Evolutionary conservation across 2,797 vertebrate genomes (phyloP).

Genomic region (Pelochelys cantorii): DNA sequence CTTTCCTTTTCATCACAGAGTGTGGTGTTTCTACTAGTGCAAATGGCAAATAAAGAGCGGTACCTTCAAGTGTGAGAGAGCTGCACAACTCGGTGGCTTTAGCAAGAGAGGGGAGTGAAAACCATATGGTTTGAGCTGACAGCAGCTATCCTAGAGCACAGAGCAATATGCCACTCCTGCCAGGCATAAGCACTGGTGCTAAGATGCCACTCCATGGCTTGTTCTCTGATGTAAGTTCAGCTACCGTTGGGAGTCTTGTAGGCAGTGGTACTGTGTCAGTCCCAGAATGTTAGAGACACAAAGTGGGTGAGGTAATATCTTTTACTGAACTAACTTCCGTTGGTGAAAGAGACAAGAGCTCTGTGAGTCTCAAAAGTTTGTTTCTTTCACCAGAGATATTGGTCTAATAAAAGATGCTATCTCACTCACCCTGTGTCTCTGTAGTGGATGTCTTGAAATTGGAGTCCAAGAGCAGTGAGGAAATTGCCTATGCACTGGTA

Average conservation of each 20-base stretch:
- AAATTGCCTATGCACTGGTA: not conserved
- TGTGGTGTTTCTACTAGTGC: not conserved
- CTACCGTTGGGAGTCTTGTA: not conserved
- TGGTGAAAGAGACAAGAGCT: not conserved
- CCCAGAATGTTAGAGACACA: not conserved
- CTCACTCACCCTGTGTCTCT: not conserved
- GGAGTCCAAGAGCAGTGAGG: not conserved
- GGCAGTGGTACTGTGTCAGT: not conserved
- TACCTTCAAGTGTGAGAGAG: not conserved
- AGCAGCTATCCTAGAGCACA: not conserved
- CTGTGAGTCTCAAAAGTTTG: not conserved
- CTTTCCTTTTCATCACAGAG: not conserved
- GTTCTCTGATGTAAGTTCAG: not conserved
- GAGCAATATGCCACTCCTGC: not conserved
- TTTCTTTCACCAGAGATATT: not conserved
- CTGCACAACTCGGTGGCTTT: not conserved
- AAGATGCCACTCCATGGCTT: not conserved
- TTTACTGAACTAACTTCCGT: not conserved
- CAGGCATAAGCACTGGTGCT: not conserved
- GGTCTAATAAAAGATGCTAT: not conserved
- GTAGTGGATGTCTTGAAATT: not conserved
- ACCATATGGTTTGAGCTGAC: not conserved
- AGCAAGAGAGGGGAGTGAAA: not conserved
- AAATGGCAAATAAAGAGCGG: not conserved
- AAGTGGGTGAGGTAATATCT: not conserved